Evolutionary conservation across 2,888 invertebrate genomes (phyloP), one percentile per base, ranked within the genome.

Genomic region (Coelinius sp.): DNA sequence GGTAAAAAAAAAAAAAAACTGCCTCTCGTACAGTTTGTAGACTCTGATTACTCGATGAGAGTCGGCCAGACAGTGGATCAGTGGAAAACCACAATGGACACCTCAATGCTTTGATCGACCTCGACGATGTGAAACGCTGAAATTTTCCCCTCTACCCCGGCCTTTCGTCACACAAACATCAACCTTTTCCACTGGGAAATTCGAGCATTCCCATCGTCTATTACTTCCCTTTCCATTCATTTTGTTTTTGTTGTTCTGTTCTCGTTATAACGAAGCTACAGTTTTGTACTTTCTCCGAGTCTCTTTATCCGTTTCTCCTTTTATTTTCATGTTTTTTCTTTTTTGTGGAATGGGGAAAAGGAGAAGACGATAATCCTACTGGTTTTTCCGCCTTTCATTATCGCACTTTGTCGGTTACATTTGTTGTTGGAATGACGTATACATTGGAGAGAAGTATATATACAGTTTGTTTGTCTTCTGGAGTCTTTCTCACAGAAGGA

Each of bases 111-210:
- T 27, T 56, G 52, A 52, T 52, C 52, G 52, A 52, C 24, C 52
- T 12, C 24, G 14, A 41, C 14, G 41, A 41, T 2, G 10, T 6
- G 52, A 24, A 52, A 52, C 24, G n/a, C 25, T 24, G 52, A 52
- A 52, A 52, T 52, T 52, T 24, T 8, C 12, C 17, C 22, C 49
- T 12, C 52, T 5, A 31, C 6, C 31, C 17, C 59, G n/a, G n/a
- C 17, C 17, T 17, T 31, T 59, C 31, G 31, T 59, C 59, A 59
- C 31, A 31, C 17, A 59, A 35, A 31, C 59, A 8, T 5, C 14
- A 27, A 41, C 22, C 71, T 74, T 69, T 74, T 76, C 75, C 77
- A 73, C 70, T 76, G 75, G 76, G 76, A 77, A 77, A 77, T 76
- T 73, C 70, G 31, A 70, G 70, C 49, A 73, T 73, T 75, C 59